Evolutionary conservation across 1,140 invertebrate genomes (phyloP), one percentile per base, ranked within the genome.

Genomic region (Drosophila biarmipes): DNA sequence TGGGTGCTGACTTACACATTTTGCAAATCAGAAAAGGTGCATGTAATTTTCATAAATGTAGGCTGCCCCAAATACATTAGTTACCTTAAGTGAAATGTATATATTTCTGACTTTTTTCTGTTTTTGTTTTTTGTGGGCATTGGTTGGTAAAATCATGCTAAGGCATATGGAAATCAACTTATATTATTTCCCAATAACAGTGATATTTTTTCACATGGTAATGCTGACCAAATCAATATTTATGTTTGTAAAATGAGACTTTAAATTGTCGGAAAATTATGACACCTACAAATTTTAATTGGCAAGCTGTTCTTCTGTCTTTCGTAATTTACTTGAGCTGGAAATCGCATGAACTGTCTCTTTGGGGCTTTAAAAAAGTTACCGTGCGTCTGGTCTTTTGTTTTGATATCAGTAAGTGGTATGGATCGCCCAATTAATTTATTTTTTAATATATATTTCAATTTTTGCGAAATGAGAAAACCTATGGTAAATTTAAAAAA

Each of bases 151-250:
- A 45, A 45, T 7, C 7, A 46, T 27, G 8, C 45, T 27, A 46
- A 1, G 7, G 14, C 14, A 46, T 15, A 10, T 27, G n/a, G 10
- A 49, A 49, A 7, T 17, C 10, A 10, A 11, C 4, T 31, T 6
- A 11, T 29, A 10, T 15, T 8, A 31, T 31, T 31, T 49, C 14
- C 6, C 15, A 15, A 31, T 46, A 46, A n/a, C 12, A 34, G 11
- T 34, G 17, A 17, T 19, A 34, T 49, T 49, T 29, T 34, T 34
- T 31, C 15, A 11, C 48, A 34, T 51, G 48, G 2, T 7, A 14
- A 17, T 51, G 48, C 48, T 51, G 48, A 51, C 27, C 48, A 51
- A 34, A 51, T 34, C 48, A 51, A 38, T 49, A 31, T 49, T 27
- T 17, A 15, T 15, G 1, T 24, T 29, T 31, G 46, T 17, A 27